A percentile compares a stretch with the other conserved stretches of the same genome.
These are phyloP conservation scores for Chelonus formosanus DNA, from an alignment of 2,888 invertebrate species.

Conservation along the genomic window DNA sequence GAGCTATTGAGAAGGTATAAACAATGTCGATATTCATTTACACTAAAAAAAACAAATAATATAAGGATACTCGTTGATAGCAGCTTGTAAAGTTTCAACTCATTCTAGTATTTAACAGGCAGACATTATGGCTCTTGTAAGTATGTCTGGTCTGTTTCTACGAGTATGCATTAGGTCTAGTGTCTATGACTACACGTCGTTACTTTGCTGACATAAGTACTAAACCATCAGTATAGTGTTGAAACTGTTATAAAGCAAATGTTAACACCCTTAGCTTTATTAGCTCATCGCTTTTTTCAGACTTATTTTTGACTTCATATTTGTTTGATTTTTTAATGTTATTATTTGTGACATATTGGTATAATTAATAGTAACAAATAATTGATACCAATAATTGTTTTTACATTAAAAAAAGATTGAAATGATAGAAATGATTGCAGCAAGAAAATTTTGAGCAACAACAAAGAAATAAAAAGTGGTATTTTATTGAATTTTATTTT, in stretches of 20 bases:
- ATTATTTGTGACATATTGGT: too few species aligned
- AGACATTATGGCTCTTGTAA: slow-evolving; percentile 49
- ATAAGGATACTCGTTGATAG: slow-evolving; percentile 46
- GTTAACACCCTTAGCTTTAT: slow-evolving; percentile 50
- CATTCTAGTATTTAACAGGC: slow-evolving; percentile 58
- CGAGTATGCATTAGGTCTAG: slow-evolving; percentile 21
- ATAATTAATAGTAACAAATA: too few species aligned
- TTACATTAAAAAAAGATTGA: too few species aligned
- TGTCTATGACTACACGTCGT: slow-evolving; percentile 26
- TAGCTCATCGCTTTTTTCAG: neutral
- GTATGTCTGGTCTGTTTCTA: slow-evolving; percentile 35
- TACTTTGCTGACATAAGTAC: slow-evolving; percentile 46
- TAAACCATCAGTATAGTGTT: slow-evolving; percentile 47
- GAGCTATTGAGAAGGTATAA: too few species aligned
- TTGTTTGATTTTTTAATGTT: too few species aligned
- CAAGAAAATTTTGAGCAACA: too few species aligned
- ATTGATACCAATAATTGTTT: too few species aligned
- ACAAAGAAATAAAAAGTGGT: too few species aligned
- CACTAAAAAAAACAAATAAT: neutral
- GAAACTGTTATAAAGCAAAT: slow-evolving; percentile 54
- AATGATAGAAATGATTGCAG: too few species aligned
- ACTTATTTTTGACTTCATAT: too few species aligned
- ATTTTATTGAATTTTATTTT: neutral
- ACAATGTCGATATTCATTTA: neutral
- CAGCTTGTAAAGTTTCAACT: slow-evolving; percentile 51